Evolutionary conservation across 1,140 invertebrate genomes (phyloP).

Genomic region (Drosophila ananassae): DNA sequence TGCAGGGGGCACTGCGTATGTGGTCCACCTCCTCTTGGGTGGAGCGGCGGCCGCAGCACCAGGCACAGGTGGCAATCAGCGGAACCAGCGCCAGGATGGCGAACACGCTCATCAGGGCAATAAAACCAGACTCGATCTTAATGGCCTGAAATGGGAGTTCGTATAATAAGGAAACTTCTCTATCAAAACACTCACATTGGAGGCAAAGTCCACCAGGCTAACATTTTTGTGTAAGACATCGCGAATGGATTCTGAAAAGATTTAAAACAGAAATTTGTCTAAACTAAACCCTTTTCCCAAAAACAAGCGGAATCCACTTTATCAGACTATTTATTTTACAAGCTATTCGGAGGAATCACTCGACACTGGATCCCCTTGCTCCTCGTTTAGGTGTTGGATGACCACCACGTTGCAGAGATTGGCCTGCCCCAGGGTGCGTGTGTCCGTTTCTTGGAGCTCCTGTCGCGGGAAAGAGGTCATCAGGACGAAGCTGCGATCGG

Average conservation of each 20-base stretch:
- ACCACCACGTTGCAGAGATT: conserved; percentile 63
- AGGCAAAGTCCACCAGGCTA: conserved; percentile 73
- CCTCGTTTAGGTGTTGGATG: conserved; percentile 58
- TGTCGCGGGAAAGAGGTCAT: conserved; percentile 58
- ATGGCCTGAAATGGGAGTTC: conserved; percentile 72
- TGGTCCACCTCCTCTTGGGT: conserved; percentile 63
- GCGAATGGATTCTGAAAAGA: conserved; percentile 65
- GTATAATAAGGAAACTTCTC: neutral
- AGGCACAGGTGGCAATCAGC: conserved; percentile 75
- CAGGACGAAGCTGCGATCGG: conserved; percentile 36
- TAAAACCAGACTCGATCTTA: conserved; percentile 84
- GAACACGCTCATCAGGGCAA: conserved; percentile 82
- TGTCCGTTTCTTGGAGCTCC: conserved; percentile 46
- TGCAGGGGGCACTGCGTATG: conserved; percentile 64
- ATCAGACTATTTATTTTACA: conserved; percentile 3
- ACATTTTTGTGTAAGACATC: conserved; percentile 80
- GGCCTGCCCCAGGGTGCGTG: conserved; percentile 46
- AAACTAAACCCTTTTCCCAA: neutral
- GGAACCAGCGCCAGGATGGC: conserved; percentile 80
- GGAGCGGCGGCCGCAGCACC: conserved; percentile 71
- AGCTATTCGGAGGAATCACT: conserved; percentile 2
- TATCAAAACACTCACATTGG: conserved; percentile 67
- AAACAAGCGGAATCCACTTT: neutral
- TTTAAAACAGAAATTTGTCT: neutral
- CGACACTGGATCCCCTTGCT: conserved; percentile 4